Evolutionary conservation across 1,140 invertebrate species (phyloP), one percentile per base, ranked within the genome.

Genomic region (Andrena cerasifolii): DNA sequence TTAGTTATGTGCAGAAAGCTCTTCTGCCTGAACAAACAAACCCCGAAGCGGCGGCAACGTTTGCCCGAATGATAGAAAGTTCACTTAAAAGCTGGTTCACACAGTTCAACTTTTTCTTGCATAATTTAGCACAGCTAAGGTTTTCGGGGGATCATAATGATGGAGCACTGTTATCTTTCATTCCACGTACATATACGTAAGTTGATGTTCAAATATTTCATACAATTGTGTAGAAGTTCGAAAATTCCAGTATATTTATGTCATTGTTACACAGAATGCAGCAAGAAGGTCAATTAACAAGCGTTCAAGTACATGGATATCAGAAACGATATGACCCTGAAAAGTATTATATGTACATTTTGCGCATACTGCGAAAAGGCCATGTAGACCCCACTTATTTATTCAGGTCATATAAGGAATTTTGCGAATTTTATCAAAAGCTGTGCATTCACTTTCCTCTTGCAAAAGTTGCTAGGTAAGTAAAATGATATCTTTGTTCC

Each of bases 71-170:
- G 94, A 99, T 99, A 89, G 96, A 98, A 89, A 97, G 96, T 81
- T 97, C 97, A 21, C 91, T 98, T 8, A 97, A 97, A 91, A 95
- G 93, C 87, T 96, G 97, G 94, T 99, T 98, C 82, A 98, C 98
- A 0, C 98, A 99, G 79, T 97, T 99, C 82, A 99, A 99, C 93
- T 99, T 99, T 92, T 99, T 99, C 91, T 93, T 99, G 31, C 99
- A 99, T 91, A 99, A 99, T 91, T 92, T 99, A 81, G 98, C 98
- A 3, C 99, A 99, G 90, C 92, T 99, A 73, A 94, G 98, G 78
- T 99, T 98, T 81, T 96, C 96, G 45, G 96, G 96, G 3, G 97
- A 98, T 70, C 96, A 98, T 85, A 95, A 94, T 76, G 97, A 96
- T 78, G 97, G 95, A 16, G 95, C 97, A 83, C 91, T 98, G 14